A percentile compares a stretch with the other conserved stretches of the same genome.
phyloP scores from a whole-genome alignment of 1,140 invertebrate genomes.

The Ostrea edulis region DNA sequence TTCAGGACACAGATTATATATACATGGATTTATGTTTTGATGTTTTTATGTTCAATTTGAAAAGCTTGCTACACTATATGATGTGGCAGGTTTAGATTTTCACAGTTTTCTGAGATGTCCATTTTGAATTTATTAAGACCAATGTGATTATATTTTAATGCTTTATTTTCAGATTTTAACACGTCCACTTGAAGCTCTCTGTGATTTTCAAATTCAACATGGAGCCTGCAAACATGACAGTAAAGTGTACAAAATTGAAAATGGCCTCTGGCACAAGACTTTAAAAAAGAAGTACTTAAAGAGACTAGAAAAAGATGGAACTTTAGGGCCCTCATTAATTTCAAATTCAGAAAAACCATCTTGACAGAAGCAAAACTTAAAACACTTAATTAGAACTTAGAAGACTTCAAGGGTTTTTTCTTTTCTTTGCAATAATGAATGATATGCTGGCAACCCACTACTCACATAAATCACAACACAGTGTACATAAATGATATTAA shows the following conservation, averaged over 20 bases:
- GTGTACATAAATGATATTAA: too few species aligned
- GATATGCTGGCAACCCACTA: too few species aligned
- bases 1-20: too few species aligned
- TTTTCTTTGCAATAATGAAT: too few species aligned
- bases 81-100: too few species aligned
- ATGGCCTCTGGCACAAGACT: slow-evolving; percentile 83
- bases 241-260: slow-evolving; percentile 92
- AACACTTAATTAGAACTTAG: not conserved
- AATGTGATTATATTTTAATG: not conserved
- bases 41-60: too few species aligned
- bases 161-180: slow-evolving; percentile 82
- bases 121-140: too few species aligned
- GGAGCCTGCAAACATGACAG: slow-evolving; percentile 95
- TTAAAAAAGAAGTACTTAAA: slow-evolving; percentile 61
- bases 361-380: not conserved
- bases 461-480: too few species aligned
- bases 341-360: slow-evolving; percentile 3
- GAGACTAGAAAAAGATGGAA: slow-evolving; percentile 53
- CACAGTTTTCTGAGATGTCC: too few species aligned
- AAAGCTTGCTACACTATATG: too few species aligned
- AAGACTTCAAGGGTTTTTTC: not conserved
- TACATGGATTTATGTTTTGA: too few species aligned
- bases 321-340: not conserved
- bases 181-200: slow-evolving; percentile 89
- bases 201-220: slow-evolving; percentile 91